A percentile compares a stretch with the other conserved stretches of the same genome.
These are phyloP conservation scores for Chamaea fasciata DNA, from an alignment of 2,113 vertebrate genomes.

Conservation along the genomic window DNA sequence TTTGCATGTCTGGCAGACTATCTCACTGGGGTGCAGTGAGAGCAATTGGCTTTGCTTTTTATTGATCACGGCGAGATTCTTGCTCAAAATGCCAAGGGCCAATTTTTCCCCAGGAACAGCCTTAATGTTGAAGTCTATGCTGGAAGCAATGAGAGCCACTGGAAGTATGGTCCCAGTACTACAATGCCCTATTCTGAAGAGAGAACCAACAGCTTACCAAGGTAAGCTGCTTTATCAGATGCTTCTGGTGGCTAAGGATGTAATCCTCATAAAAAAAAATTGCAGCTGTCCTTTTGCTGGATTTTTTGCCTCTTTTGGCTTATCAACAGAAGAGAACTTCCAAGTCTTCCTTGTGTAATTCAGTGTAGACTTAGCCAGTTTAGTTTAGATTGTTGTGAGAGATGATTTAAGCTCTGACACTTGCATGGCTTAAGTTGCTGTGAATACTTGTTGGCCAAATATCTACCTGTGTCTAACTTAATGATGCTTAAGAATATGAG, in stretches of 20 bases:
- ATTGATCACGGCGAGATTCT: neutral
- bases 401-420: neutral
- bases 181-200: neutral
- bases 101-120: neutral
- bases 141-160: neutral
- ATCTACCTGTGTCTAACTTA: neutral
- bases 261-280: neutral
- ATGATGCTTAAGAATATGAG: neutral
- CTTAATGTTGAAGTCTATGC: neutral
- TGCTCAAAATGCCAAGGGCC: neutral
- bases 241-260: neutral
- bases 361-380: neutral
- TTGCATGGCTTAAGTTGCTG: neutral
- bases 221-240: neutral
- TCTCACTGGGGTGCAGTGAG: neutral
- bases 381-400: neutral
- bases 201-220: neutral
- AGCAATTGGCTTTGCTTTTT: neutral
- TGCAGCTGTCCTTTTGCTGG: neutral
- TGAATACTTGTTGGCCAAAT: neutral
- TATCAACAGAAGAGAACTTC: neutral
- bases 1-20: neutral
- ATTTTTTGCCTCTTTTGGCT: neutral
- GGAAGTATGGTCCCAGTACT: neutral
- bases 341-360: neutral